phyloP scores from a whole-genome alignment of 1,140 invertebrate species.

The Semibalanus balanoides region DNA sequence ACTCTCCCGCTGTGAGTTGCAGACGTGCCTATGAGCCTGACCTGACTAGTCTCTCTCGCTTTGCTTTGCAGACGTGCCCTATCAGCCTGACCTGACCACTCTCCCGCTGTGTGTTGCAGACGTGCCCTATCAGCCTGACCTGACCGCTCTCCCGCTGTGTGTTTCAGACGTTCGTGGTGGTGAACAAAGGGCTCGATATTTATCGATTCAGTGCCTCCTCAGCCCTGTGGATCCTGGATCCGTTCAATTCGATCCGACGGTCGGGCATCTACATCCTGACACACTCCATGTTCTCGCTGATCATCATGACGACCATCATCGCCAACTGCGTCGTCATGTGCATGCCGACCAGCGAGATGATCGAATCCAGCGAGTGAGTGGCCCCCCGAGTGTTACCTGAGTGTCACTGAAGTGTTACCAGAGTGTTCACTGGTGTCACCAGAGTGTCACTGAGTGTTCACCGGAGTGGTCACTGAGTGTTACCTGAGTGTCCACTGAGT shows the following conservation, averaged over 20 bases:
- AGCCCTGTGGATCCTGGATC: conserved; percentile 85
- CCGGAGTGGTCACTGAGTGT: too few species aligned
- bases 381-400: too few species aligned
- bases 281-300: conserved; percentile 91
- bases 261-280: conserved; percentile 94
- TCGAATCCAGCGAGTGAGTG: conserved; percentile 95
- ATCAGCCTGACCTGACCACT: too few species aligned
- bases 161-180: conserved; percentile 91
- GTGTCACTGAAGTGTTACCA: too few species aligned
- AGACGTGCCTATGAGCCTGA: too few species aligned
- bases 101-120: too few species aligned
- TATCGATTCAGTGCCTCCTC: conserved; percentile 95
- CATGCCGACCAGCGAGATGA: conserved; percentile 77
- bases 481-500: too few species aligned
- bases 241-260: conserved; percentile 92
- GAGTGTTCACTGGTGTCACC: too few species aligned
- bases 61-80: too few species aligned
- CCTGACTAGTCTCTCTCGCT: too few species aligned
- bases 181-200: conserved; percentile 96
- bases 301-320: conserved; percentile 95
- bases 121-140: too few species aligned
- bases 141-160: neutral
- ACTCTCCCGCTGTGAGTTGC: neutral
- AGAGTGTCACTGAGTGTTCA: too few species aligned
- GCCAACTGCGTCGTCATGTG: conserved; percentile 97